These are phyloP conservation scores for Aeoliscus strigatus DNA, from an alignment of 2,797 vertebrate species.

Conservation along the genomic window DNA sequence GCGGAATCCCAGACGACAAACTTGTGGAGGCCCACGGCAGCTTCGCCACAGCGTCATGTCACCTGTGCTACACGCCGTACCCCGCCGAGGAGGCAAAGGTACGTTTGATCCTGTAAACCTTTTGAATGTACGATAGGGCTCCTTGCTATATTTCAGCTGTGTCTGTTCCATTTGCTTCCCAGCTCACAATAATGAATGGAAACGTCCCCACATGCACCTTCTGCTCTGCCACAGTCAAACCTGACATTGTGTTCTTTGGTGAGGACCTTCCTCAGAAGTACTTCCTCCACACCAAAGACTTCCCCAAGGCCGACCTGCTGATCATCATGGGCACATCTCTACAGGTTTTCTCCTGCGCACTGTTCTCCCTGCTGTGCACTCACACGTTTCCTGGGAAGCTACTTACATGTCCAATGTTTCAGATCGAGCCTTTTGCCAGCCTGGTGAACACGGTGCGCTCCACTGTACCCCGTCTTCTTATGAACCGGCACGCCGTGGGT, in stretches of 20 bases:
- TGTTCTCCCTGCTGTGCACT: too few relatives aligned
- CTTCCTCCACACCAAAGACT: slow-evolving; percentile 74
- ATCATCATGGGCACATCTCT: slow-evolving; percentile 81
- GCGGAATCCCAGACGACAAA: slow-evolving; percentile 76
- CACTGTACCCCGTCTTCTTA: slow-evolving; percentile 73
- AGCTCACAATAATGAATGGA: slow-evolving; percentile 71
- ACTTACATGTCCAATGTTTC: slow-evolving; percentile 4
- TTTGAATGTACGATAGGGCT: too few relatives aligned
- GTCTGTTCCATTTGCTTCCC: slow-evolving; percentile 1
- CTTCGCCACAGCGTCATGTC: slow-evolving; percentile 79
- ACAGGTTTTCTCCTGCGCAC: slow-evolving; percentile 57
- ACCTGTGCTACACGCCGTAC: slow-evolving; percentile 77
- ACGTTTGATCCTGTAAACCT: not conserved
- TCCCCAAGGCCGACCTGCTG: slow-evolving; percentile 78
- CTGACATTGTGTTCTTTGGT: slow-evolving; percentile 80
- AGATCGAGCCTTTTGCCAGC: slow-evolving; percentile 81
- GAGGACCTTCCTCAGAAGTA: slow-evolving; percentile 80
- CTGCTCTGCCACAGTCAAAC: slow-evolving; percentile 77
- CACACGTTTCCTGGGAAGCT: too few relatives aligned
- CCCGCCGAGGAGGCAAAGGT: slow-evolving; percentile 79
- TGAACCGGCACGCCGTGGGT: slow-evolving; percentile 76
- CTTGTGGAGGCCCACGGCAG: slow-evolving; percentile 82
- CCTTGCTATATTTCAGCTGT: not conserved
- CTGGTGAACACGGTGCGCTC: slow-evolving; percentile 76
- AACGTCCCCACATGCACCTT: slow-evolving; percentile 71